Conservation (phyloP, 1,140 invertebrate genomes). For the Bombus haemorrhoidalis region DNA sequence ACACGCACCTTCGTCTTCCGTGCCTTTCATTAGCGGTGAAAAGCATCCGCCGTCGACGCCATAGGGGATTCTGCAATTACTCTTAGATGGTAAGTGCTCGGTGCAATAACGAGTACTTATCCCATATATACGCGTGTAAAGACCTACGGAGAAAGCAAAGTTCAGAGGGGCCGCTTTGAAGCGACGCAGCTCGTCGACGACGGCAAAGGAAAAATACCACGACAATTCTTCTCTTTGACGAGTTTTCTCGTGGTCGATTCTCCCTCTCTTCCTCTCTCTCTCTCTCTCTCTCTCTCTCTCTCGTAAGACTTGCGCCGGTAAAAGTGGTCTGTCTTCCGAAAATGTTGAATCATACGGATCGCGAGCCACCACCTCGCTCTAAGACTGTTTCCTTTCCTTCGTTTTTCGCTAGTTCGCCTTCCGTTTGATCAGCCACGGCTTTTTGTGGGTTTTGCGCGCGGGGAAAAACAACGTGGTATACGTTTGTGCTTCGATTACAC, state of each 20-base stretch:
- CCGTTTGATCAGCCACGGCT: constrained; percentile 11
- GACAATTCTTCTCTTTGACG: constrained; percentile 43
- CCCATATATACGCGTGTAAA: constrained; percentile 2
- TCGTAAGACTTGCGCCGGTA: background rate
- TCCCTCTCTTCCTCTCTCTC: too few species aligned
- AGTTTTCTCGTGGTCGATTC: background rate
- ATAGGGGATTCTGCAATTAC: constrained; percentile 59
- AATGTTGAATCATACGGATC: constrained; percentile 12
- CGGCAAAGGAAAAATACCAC: constrained; percentile 13
- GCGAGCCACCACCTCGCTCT: background rate
- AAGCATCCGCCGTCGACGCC: constrained; percentile 46
- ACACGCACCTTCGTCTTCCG: constrained; percentile 35
- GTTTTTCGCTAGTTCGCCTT: background rate
- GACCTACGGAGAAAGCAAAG: constrained; percentile 25
- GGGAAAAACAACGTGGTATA: background rate
- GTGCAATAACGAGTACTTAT: constrained; percentile 64
- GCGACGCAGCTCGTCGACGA: background rate
- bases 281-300: too few species aligned
- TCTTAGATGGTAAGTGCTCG: constrained; percentile 58
- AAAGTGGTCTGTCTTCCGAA: constrained; percentile 8
- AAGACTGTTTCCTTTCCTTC: background rate
- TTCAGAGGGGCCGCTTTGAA: constrained; percentile 37
- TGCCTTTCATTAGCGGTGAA: constrained; percentile 63
- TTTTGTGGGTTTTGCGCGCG: background rate
- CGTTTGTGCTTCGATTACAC: background rate